phyloP scores from a whole-genome alignment of 2,888 invertebrate genomes.

The Eubasilissa splendida region DNA sequence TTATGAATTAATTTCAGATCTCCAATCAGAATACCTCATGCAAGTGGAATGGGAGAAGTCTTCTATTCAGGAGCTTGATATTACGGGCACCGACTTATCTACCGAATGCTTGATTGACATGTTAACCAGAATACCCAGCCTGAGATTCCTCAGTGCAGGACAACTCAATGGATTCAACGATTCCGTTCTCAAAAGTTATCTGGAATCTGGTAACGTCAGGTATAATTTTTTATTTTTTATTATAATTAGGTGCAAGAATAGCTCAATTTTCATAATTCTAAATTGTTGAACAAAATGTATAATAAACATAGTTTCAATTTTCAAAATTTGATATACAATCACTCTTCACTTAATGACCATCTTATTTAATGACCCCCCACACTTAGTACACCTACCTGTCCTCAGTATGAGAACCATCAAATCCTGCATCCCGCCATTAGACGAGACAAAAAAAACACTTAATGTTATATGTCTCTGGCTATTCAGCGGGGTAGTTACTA shows the following conservation, averaged over 20 bases:
- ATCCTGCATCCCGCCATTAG: too few relatives aligned
- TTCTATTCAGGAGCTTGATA: conserved; percentile 93
- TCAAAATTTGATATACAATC: too few relatives aligned
- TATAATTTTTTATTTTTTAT: conserved; percentile 57
- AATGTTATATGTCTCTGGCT: too few relatives aligned
- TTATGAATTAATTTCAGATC: conserved; percentile 71
- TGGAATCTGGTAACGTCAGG: conserved; percentile 87
- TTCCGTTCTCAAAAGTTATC: conserved; percentile 92
- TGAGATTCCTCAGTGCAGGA: conserved; percentile 94
- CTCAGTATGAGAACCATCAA: too few relatives aligned
- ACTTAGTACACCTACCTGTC: too few relatives aligned
- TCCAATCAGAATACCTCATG: conserved; percentile 94
- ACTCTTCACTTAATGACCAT: too few relatives aligned
- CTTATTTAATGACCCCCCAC: too few relatives aligned
- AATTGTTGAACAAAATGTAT: too few relatives aligned
- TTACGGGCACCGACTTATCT: conserved; percentile 96
- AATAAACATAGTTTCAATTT: too few relatives aligned
- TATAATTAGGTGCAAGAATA: neutral
- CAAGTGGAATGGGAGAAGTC: conserved; percentile 99
- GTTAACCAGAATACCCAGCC: conserved; percentile 87
- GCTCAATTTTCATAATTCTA: too few relatives aligned
- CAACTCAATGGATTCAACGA: conserved; percentile 99
- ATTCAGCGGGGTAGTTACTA: too few relatives aligned
- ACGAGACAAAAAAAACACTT: too few relatives aligned
- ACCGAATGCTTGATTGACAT: conserved; percentile 95